Conservation (phyloP, 2,888 invertebrate species). For the Mythimna vitellina region DNA sequence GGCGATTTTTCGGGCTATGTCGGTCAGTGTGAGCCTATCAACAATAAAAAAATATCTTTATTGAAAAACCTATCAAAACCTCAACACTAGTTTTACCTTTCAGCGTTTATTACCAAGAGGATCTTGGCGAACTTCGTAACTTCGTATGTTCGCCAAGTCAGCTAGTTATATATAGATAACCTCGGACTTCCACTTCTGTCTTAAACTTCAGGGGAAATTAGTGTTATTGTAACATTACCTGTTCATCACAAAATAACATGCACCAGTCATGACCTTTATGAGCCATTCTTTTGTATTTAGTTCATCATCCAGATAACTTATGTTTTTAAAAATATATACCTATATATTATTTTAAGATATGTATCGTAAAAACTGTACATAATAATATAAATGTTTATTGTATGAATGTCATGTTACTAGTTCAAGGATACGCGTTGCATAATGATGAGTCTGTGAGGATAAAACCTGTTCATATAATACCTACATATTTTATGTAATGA, state of each 20-base stretch:
- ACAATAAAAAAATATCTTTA: too few species aligned
- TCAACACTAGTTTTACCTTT: too few species aligned
- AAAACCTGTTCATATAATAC: slow-evolving; percentile 50
- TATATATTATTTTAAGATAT: too few species aligned
- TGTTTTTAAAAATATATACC: not conserved
- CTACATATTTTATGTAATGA: slow-evolving; percentile 9
- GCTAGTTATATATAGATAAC: not conserved
- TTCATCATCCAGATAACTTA: not conserved
- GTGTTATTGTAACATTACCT: not conserved
- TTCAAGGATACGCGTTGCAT: slow-evolving; percentile 58
- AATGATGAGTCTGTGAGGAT: slow-evolving; percentile 59
- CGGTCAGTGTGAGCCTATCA: too few species aligned
- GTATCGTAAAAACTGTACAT: slow-evolving; percentile 1
- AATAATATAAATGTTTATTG: slow-evolving; percentile 11
- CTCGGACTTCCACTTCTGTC: not conserved
- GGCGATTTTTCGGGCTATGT: too few species aligned
- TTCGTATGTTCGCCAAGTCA: too few species aligned
- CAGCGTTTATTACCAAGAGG: too few species aligned
- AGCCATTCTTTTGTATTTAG: not conserved
- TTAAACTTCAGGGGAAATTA: too few species aligned
- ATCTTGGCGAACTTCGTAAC: too few species aligned
- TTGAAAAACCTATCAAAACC: too few species aligned
- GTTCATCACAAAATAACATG: not conserved
- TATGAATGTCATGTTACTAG: slow-evolving; percentile 54
- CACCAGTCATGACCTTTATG: not conserved